Evolutionary conservation across 2,113 vertebrate species (phyloP), one percentile per base, ranked within the genome.

Genomic region (Potamarius usumacintae): DNA sequence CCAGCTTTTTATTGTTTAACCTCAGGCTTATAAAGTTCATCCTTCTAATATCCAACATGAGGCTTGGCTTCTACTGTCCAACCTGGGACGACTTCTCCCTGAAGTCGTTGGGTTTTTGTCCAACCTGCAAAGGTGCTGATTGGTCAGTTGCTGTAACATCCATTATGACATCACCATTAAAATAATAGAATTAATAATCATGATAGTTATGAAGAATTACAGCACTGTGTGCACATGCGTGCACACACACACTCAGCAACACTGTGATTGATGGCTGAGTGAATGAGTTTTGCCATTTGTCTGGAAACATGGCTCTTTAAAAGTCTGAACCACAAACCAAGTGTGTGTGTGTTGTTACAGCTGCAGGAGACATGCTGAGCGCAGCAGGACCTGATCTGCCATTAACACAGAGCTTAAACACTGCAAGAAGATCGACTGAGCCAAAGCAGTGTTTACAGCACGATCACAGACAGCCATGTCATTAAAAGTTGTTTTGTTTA

Each of bases 341-440:
- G 71, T 74, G 71, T 78, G 52, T 79, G 79, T 81, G 79, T 81
- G 79, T 42, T 34, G 79, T 58, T 81, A 34, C 79, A 81, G 79
- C 79, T 82, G 79, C 52, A 1, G 1, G 30, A 82, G 57, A 62
- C 79, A 62, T 62, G 30, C 79, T 82, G 79, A 42, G 58, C 10
- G 5, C 79, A 42, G 79, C 57, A 62, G 78, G 55, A 81, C 53
- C 15, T 42, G 57, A 62, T 82, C 79, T 20, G 27, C 17, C 48
- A 77, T 52, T 77, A 53, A n/a, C 74, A 48, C 34, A 1, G 25
- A 67, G 63, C 3, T 27, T 12, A 27, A 67, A 67, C 25, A 5
- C 22, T 57, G 77, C 77, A 79, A 14, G 52, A 42, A 22, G 79
- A 42, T 34, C 5, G 2, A 10, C 53, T 81, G 57, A 42, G 76